Evolutionary conservation across 2,113 vertebrate genomes (phyloP), one percentile per base, ranked within the genome.

Genomic region (Amazona guildingii): DNA sequence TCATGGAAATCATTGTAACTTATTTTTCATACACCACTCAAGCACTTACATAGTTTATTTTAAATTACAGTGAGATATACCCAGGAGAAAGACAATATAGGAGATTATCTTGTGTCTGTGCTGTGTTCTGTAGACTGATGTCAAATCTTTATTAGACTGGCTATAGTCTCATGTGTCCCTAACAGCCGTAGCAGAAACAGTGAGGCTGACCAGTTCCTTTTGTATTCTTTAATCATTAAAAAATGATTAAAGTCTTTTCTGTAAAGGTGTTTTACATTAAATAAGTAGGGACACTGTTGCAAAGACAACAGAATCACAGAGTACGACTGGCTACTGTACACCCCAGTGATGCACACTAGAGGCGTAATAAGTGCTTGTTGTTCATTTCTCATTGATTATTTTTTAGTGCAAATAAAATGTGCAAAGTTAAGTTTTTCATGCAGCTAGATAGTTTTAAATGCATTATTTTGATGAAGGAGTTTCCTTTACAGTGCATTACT

Each of bases 371-470:
- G 81, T 73, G 83, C 82, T 92, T 68, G 51, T 83, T 75, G 39
- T 63, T 84, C 33, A 31, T 43, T 88, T 85, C 76, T 90, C 85
- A 88, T 70, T 79, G 61, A 59, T 87, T 83, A 55, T 51, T 78
- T 82, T 77, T 89, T 43, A 67, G 52, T 74, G 68, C 92, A 87
- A 69, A 81, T 76, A 33, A 24, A 69, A 79, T 76, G 55, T 49
- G 11, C 64, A 82, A 94, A 89, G 44, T 92, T 96, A 62, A 67
- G 62, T 80, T 83, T 68, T 51, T 77, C 31, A 25, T 43, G 49
- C 76, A 70, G 64, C n/a, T 74, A 89, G 93, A 54, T 73, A 82
- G 95, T 86, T 97, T 88, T 88, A 86, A 97, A 91, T 73, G 27
- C 39, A 57, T 72, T 84, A 7, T 44, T 91, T n/a, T 57, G 55